phyloP scores from a whole-genome alignment of 2,888 invertebrate species.

The Atethmia centrago region DNA sequence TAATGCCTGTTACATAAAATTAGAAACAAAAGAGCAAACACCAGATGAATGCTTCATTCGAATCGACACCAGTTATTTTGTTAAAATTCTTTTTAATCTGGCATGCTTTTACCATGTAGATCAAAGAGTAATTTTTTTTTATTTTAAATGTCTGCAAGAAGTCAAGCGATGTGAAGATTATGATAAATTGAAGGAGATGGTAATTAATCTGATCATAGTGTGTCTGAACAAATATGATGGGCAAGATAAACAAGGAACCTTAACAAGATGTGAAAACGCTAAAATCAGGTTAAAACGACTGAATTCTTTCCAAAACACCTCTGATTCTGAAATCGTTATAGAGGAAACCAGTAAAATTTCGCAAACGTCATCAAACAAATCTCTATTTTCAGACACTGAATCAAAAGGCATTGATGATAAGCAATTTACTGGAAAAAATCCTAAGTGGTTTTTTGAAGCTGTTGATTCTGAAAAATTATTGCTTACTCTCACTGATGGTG shows the following conservation, averaged over 20 bases:
- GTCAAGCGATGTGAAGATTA: conserved; percentile 15
- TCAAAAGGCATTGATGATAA: conserved; percentile 12
- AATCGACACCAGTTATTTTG: conserved; percentile 16
- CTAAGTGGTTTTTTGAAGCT: conserved; percentile 34
- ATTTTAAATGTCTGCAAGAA: conserved; percentile 14
- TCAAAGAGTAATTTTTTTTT: not conserved
- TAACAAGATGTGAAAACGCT: conserved; percentile 19
- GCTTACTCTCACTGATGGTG: conserved; percentile 39
- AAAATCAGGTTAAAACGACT: conserved; percentile 9
- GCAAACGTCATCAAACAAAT: conserved; percentile 29
- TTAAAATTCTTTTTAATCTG: conserved; percentile 20
- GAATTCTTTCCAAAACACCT: conserved; percentile 19
- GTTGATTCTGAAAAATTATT: conserved; percentile 42
- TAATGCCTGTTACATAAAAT: conserved; percentile 1
- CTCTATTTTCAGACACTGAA: conserved; percentile 26
- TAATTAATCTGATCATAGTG: conserved; percentile 24
- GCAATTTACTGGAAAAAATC: conserved; percentile 10
- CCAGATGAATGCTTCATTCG: conserved; percentile 5
- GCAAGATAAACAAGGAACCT: conserved; percentile 17
- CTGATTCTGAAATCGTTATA: conserved; percentile 33
- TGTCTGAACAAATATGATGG: conserved; percentile 37
- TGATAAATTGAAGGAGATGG: conserved; percentile 7
- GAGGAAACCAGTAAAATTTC: conserved; percentile 16
- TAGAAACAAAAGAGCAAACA: not conserved
- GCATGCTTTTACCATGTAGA: conserved; percentile 1